Evolutionary conservation across 1,140 invertebrate genomes (phyloP), one percentile per base, ranked within the genome.

Genomic region (Potamilus streckersoni): DNA sequence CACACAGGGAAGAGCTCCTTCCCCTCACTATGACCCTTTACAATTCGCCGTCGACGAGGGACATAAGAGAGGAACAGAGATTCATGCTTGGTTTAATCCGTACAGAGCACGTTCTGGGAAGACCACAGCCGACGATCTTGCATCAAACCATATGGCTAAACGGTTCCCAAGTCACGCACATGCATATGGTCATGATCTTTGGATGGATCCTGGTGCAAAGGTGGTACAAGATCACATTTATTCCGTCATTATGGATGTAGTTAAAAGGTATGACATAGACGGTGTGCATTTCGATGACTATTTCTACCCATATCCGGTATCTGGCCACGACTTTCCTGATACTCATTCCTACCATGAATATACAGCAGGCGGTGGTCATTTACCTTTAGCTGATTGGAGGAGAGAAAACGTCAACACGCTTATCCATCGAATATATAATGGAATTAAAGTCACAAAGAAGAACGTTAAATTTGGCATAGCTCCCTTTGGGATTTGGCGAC

Each of bases 261-360:
- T 85, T 4, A 81, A 49, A n/a, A 73, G 82, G 23, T 89, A 89
- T 76, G 84, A 88, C 70, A 74, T 89, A 12, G 88, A 89, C 65
- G 88, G 87, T 14, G 65, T 88, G 14, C 87, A 88, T 68, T 85
- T 89, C 70, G 88, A 89, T 70, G 88, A 89, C 76, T 89, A 89
- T 74, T 89, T 89, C 76, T 89, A 89, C 76, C 88, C 88, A 3
- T 89, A 88, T 76, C 87, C 87, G 2, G 83, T 79, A n/a, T 77
- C 74, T 16, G 83, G 79, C 11, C 69, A 76, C n/a, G 64, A 62
- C 27, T 88, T 89, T 74, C 86, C 86, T 1, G 87, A 88, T 64
- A 65, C 78, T 8, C 59, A 68, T 20, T 87, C 87, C 0, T 89
- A 86, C 74, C 59, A 73, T n/a, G 74, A 68, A 2, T 87, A 89